Evolutionary conservation across 2,888 invertebrate genomes (phyloP).

Genomic region (Acanthosepion lycidas): DNA sequence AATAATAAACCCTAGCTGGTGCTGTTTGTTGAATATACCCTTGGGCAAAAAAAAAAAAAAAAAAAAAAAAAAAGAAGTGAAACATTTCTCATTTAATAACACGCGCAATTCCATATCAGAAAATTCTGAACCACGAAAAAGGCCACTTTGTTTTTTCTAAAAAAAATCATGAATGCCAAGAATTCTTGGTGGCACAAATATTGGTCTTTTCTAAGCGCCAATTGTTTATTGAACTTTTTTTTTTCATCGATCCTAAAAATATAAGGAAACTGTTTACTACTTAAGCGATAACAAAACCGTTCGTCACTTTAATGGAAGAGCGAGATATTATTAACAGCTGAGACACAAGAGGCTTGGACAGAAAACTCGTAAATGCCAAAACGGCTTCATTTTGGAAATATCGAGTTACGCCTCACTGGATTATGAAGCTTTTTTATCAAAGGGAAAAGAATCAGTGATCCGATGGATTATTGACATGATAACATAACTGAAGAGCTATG

Average conservation of each 20-base stretch:
- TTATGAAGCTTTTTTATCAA: background rate
- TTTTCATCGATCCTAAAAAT: background rate
- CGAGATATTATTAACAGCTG: background rate
- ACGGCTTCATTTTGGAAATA: background rate
- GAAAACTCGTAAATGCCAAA: background rate
- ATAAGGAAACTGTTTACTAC: background rate
- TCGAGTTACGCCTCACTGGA: background rate
- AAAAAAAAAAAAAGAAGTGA: too few relatives aligned
- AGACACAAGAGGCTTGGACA: background rate
- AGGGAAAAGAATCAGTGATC: background rate
- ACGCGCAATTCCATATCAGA: background rate
- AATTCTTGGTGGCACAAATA: background rate
- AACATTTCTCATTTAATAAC: background rate
- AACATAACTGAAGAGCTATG: background rate
- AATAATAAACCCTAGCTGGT: background rate
- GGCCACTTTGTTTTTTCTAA: background rate
- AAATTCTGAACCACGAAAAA: background rate
- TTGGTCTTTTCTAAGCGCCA: background rate
- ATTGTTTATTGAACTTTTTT: background rate
- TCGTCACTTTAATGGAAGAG: background rate
- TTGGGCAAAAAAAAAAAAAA: too few relatives aligned
- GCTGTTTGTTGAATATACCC: too few relatives aligned
- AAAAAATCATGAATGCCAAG: background rate
- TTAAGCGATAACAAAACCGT: background rate
- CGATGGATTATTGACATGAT: background rate